phyloP scores from a whole-genome alignment of 2,888 invertebrate species.

The Meiosimyza decipiens region DNA sequence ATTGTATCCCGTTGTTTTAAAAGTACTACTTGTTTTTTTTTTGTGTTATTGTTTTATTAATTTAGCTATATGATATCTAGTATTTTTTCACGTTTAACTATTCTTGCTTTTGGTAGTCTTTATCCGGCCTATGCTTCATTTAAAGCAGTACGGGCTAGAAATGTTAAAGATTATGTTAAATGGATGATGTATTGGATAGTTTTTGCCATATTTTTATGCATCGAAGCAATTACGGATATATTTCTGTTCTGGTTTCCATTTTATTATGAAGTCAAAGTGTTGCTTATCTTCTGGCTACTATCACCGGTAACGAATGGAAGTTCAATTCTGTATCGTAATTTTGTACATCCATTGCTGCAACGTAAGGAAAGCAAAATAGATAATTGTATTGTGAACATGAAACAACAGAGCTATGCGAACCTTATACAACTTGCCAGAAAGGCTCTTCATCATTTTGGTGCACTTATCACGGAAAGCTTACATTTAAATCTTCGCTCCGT shows the following conservation, averaged over 20 bases:
- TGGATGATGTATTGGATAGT: conserved; percentile 99
- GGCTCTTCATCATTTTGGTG: conserved; percentile 7
- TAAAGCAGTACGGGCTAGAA: conserved; percentile 95
- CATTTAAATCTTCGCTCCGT: conserved; percentile 15
- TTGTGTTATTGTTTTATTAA: background rate
- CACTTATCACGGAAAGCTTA: conserved; percentile 8
- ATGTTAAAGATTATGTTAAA: conserved; percentile 96
- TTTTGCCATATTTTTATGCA: conserved; percentile 90
- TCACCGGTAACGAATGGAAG: conserved; percentile 94
- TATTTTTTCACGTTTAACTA: conserved; percentile 80
- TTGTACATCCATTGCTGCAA: conserved; percentile 92
- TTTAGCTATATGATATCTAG: conserved; percentile 40
- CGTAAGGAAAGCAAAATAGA: conserved; percentile 78
- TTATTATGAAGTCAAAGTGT: conserved; percentile 95
- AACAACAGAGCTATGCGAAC: conserved; percentile 36
- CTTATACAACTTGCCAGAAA: conserved; percentile 23
- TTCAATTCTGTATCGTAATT: conserved; percentile 90
- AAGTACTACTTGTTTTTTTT: background rate
- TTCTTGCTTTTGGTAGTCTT: conserved; percentile 93
- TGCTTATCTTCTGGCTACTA: conserved; percentile 92
- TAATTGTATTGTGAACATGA: conserved; percentile 68
- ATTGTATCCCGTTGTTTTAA: background rate
- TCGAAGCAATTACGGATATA: conserved; percentile 92
- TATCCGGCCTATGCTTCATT: conserved; percentile 84
- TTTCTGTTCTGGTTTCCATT: conserved; percentile 94